Evolutionary conservation across 2,797 vertebrate genomes (phyloP), one percentile per base, ranked within the genome.

Genomic region (Eutrigla gurnardus): DNA sequence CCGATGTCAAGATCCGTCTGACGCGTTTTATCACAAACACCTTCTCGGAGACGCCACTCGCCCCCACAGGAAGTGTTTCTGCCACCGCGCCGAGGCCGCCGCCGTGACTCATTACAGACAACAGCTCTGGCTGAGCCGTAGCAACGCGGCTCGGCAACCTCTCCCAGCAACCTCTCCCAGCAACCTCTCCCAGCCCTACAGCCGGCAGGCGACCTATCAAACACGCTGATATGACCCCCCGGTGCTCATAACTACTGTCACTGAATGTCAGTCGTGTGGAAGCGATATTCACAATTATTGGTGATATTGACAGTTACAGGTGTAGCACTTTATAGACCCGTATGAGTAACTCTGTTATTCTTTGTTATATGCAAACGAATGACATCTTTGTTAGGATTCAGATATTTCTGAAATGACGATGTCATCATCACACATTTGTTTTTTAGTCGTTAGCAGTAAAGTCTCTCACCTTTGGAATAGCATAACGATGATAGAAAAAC

Each of bases 41-140:
- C 50, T 54, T 33, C 66, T 70, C 7, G 0, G 3, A 47, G 15
- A 78, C 57, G 57, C 60, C 50, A 0, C 25, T 42, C 61, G 40
- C 70, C 17, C 50, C 70, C 57, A 25, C 64, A 42, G 73, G 60
- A 74, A 53, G 70, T 60, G 49, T 60, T 78, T 65, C 55, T 59
- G 69, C 71, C 57, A 61, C 47, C n/a, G 72, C 8, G 13, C 43
- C 45, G 35, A 82, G 86, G 85, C 88, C 87, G 87, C 82, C 85
- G 83, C 83, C 82, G 79, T 5, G 78, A 77, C 84, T 92, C 88
- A 89, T 91, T 90, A 91, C 77, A 63, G 80, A 65, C 35, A 25
- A 57, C 25, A 25, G 25, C 69, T 70, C 83, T 55, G 75, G 73
- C 78, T 72, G 77, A 87, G 71, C 54, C 54, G 18, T 53, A 32